Evolutionary conservation across 2,113 vertebrate species (phyloP).

Genomic region (Heliornis fulica): DNA sequence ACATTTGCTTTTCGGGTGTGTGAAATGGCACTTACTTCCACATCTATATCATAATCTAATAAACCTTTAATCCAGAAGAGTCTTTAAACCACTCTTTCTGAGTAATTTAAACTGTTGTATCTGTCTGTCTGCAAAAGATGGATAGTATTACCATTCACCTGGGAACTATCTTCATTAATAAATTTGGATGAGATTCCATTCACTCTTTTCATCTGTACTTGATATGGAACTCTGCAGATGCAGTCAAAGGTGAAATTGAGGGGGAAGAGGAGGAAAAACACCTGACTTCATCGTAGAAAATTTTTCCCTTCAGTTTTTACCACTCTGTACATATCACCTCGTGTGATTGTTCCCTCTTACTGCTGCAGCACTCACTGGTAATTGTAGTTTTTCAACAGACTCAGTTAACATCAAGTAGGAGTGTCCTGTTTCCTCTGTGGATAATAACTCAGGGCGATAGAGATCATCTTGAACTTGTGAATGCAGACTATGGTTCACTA

Average conservation of each 20-base stretch:
- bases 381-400: not conserved
- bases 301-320: slow-evolving; percentile 17
- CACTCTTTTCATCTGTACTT: slow-evolving; percentile 23
- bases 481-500: not conserved
- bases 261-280: not conserved
- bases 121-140: slow-evolving; percentile 47
- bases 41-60: slow-evolving; percentile 48
- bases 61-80: slow-evolving; percentile 50
- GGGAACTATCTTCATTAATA: slow-evolving; percentile 52
- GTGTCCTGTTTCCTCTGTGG: not conserved
- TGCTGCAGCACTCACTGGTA: not conserved
- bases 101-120: slow-evolving; percentile 49
- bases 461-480: not conserved
- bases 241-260: not conserved
- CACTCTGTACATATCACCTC: not conserved
- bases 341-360: not conserved
- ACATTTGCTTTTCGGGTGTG: slow-evolving; percentile 20
- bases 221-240: not conserved
- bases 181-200: slow-evolving; percentile 37
- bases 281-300: not conserved
- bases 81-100: slow-evolving; percentile 50
- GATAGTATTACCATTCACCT: slow-evolving; percentile 28
- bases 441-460: not conserved
- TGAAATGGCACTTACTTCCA: slow-evolving; percentile 11
- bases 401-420: not conserved